Conservation (phyloP, 2,113 vertebrate genomes). For the Hyaena hyaena region DNA sequence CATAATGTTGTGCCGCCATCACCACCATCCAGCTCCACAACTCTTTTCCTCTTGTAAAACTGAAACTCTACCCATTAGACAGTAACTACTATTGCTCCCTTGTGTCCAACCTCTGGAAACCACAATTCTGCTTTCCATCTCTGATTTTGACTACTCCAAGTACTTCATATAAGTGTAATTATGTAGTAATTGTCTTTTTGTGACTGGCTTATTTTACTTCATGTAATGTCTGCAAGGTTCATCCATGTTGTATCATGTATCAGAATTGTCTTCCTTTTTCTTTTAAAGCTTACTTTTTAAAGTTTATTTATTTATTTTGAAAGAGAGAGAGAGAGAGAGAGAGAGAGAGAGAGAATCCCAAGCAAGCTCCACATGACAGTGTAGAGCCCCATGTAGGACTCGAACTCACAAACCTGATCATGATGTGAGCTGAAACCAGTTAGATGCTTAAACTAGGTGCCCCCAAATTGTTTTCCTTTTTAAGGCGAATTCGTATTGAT, state of each 20-base stretch:
- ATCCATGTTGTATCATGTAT: neutral
- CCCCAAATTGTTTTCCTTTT: neutral
- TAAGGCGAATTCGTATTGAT: neutral
- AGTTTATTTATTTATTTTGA: too few species aligned
- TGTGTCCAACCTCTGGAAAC: neutral
- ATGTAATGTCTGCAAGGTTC: neutral
- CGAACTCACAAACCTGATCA: too few species aligned
- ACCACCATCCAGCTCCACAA: neutral
- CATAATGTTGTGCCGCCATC: neutral
- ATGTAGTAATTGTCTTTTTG: neutral
- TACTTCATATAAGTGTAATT: neutral
- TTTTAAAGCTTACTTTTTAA: too few species aligned
- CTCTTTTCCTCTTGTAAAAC: neutral
- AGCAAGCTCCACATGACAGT: too few species aligned
- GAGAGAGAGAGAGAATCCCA: too few species aligned
- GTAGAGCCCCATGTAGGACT: too few species aligned
- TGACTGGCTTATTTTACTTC: neutral
- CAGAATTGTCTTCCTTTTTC: neutral
- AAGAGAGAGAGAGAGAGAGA: too few species aligned
- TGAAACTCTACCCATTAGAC: neutral
- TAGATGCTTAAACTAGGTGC: too few species aligned
- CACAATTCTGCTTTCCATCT: neutral
- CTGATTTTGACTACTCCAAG: neutral
- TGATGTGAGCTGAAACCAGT: too few species aligned
- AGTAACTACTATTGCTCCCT: neutral